Evolutionary conservation across 2,888 invertebrate genomes (phyloP), one percentile per base, ranked within the genome.

Genomic region (Spisula subtruncata): DNA sequence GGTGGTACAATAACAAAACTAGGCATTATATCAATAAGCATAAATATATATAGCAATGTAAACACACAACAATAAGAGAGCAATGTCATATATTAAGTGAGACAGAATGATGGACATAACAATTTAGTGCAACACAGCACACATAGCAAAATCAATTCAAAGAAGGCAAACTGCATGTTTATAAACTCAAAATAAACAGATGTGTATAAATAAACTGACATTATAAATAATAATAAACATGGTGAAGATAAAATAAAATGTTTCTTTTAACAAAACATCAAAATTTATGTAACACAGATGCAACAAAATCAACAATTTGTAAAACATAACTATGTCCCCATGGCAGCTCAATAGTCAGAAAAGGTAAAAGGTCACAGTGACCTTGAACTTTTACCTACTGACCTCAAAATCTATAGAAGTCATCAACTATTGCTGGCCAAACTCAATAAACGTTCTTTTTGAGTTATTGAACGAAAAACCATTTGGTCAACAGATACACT

Each of bases 111-210:
- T 0, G 25, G 51, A 66, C 25, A 66, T 66, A 25, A 66, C 25
- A 66, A 75, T 41, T 35, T 75, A 75, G 75, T 75, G 75, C 29
- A 35, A 5, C 75, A 75, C 75, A 35, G 32, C 75, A 75, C 32
- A 75, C 35, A 35, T 75, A 75, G 75, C 75, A 32, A 75, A 32
- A 14, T 75, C n/a, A 35, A 75, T 75, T 32, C 32, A 1, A 4
- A 35, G 75, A 32, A 75, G 25, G 25, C 10, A 66, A 25, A 66
- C 25, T 66, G 60, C n/a, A 66, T n/a, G 20, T 25, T 25, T 25
- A 66, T 12, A 0, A 66, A 66, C 5, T 66, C 25, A 66, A 25
- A 66, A 66, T 25, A 66, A 10, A 25, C 60, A 25, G 41, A 41
- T 41, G 41, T 41, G 41, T 41, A 41, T 41, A 41, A 2, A 41